Evolutionary conservation across 2,888 invertebrate genomes (phyloP).

Genomic region (Calameuta pallipes): DNA sequence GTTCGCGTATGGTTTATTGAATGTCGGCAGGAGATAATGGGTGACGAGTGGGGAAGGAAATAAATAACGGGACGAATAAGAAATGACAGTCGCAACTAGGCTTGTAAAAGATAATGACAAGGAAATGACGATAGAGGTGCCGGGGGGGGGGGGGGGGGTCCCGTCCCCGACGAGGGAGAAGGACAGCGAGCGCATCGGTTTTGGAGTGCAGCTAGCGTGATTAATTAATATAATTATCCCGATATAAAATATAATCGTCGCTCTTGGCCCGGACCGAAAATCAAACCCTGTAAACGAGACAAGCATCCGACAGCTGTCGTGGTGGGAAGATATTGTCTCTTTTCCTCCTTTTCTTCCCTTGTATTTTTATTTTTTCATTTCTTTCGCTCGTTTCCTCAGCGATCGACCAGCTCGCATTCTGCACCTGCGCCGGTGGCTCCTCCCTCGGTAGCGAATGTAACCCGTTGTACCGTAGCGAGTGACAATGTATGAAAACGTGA

Average conservation of each 20-base stretch:
- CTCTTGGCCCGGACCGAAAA: not conserved
- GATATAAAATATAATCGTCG: not conserved
- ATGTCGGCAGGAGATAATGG: too few relatives aligned
- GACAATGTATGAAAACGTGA: not conserved
- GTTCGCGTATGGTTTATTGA: not conserved
- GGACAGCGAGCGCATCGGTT: not conserved
- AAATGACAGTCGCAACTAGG: not conserved
- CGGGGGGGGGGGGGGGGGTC: not conserved
- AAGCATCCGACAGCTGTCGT: not conserved
- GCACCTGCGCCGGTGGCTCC: not conserved
- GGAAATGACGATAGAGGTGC: accelerated
- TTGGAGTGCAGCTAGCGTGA: not conserved
- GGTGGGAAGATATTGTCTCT: not conserved
- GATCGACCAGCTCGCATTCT: not conserved
- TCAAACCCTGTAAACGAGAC: not conserved
- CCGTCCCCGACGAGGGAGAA: not conserved
- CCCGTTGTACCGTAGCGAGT: not conserved
- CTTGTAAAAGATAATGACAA: not conserved
- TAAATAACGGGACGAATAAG: not conserved
- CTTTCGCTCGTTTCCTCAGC: too few relatives aligned
- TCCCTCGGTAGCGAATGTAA: not conserved
- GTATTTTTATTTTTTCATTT: too few relatives aligned
- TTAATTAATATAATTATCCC: not conserved
- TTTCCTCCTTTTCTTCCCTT: not conserved
- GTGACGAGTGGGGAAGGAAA: too few relatives aligned